These are phyloP conservation scores for Drosophila setifemur DNA, from an alignment of 1,140 invertebrate genomes.

Conservation along the genomic window DNA sequence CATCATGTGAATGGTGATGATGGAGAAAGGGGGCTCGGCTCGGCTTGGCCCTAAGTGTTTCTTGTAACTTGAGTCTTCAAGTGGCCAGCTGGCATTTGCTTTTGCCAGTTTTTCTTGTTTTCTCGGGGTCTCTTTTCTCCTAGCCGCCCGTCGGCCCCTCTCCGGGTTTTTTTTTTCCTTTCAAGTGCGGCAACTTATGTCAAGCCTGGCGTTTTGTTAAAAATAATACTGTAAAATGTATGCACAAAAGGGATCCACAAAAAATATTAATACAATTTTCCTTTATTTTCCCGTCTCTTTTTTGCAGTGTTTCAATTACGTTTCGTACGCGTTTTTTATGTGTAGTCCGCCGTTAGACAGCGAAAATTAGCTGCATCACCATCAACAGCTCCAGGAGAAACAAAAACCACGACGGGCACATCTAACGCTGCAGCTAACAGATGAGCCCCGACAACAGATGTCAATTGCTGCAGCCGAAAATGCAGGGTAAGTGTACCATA, in stretches of 20 bases:
- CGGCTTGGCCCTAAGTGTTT: constrained; percentile 68
- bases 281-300: constrained; percentile 1
- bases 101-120: constrained; percentile 68
- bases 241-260: constrained; percentile 37
- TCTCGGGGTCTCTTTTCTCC: constrained; percentile 15
- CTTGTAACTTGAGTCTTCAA: constrained; percentile 80
- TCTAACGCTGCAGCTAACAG: constrained; percentile 82
- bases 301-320: constrained; percentile 71
- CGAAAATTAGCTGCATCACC: constrained; percentile 21
- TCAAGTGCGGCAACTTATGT: constrained; percentile 64
- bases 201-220: constrained; percentile 63
- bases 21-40: constrained; percentile 39
- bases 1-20: constrained; percentile 10
- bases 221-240: constrained; percentile 48
- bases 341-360: constrained; percentile 31
- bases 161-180: constrained; percentile 6
- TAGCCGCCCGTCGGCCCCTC: neutral
- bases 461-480: constrained; percentile 86
- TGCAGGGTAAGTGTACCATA: constrained; percentile 85
- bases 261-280: constrained; percentile 60
- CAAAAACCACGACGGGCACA: constrained; percentile 64
- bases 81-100: constrained; percentile 74
- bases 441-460: constrained; percentile 84
- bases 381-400: constrained; percentile 21
- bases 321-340: constrained; percentile 55